These are phyloP conservation scores for Monarcha castaneiventris DNA, from an alignment of 2,113 vertebrate species.

Conservation along the genomic window DNA sequence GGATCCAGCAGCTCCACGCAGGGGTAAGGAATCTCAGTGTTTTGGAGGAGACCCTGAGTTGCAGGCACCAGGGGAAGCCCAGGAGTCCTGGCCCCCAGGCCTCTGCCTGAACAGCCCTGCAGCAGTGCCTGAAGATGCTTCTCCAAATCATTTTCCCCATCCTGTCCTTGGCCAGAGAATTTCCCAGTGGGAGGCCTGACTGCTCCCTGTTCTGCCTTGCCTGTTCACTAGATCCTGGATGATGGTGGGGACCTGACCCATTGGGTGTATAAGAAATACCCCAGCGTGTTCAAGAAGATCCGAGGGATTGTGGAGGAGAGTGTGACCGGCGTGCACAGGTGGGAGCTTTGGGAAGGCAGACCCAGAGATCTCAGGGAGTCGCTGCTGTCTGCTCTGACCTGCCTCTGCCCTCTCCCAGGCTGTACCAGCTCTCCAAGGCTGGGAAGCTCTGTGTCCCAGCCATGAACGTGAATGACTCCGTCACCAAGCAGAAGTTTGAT, in stretches of 20 bases:
- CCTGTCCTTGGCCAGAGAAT: not conserved
- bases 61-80: not conserved
- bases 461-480: slow-evolving; percentile 98
- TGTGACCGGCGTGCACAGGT: slow-evolving; percentile 98
- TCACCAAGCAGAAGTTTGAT: slow-evolving; percentile 99
- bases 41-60: not conserved
- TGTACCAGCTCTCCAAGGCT: slow-evolving; percentile 97
- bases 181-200: slow-evolving; percentile 41
- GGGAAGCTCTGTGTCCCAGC: slow-evolving; percentile 97
- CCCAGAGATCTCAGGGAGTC: not conserved
- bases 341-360: not conserved
- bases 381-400: slow-evolving; percentile 18
- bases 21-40: not conserved
- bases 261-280: slow-evolving; percentile 99
- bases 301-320: slow-evolving; percentile 98
- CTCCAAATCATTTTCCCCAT: not conserved
- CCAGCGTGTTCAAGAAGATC: slow-evolving; percentile 95
- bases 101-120: not conserved
- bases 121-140: not conserved
- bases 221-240: slow-evolving; percentile 87
- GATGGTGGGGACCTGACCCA: slow-evolving; percentile 98
- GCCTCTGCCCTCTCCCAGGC: slow-evolving; percentile 70
- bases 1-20: not conserved
- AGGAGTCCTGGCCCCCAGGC: not conserved
- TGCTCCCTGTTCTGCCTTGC: slow-evolving; percentile 55